Evolutionary conservation across 2,888 invertebrate genomes (phyloP), one percentile per base, ranked within the genome.

Genomic region (Eupithecia subfuscata): DNA sequence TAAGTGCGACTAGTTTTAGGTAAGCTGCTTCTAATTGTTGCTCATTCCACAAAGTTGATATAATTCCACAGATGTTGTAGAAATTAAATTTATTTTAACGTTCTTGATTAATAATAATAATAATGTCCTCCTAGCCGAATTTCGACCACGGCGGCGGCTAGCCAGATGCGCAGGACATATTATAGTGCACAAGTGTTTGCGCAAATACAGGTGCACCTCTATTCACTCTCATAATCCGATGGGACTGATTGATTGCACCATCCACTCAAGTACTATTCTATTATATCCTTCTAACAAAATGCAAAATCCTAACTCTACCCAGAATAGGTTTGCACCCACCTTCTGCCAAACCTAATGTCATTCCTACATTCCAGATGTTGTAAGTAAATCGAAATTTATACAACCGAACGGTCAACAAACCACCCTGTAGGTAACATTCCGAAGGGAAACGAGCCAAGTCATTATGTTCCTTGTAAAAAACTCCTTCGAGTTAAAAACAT

Each of bases 401-500:
- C 12, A 12, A 40, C 65, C 34, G 18, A 40, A 40, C 34, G 40
- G 40, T 11, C 65, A 34, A 40, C 11, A 22, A 22, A 22, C 34
- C 65, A 68, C 25, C 25, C 68, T 68, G 12, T 40, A 56, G 18
- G 48, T 56, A 68, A 68, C 67, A 67, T 68, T 68, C 43, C 43
- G n/a, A 65, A n/a, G 43, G 14, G 16, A 68, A 68, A 68, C 68
- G 43, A 68, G 71, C 64, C 71, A 69, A 71, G 71, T 77, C 72
- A 77, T 72, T 74, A 76, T 68, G 64, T 71, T 48, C 48, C 40
- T 73, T 70, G 63, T 67, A 69, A 56, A 65, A 60, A 77, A 74
- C 71, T 77, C 25, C 69, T 77, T 71, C 40, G 60, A 71, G 73
- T 75, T 75, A 72, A 73, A 80, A 80, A 81, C 79, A 80, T 77